Conservation (phyloP, 2,888 invertebrate species). For the Hetaerina titia region DNA sequence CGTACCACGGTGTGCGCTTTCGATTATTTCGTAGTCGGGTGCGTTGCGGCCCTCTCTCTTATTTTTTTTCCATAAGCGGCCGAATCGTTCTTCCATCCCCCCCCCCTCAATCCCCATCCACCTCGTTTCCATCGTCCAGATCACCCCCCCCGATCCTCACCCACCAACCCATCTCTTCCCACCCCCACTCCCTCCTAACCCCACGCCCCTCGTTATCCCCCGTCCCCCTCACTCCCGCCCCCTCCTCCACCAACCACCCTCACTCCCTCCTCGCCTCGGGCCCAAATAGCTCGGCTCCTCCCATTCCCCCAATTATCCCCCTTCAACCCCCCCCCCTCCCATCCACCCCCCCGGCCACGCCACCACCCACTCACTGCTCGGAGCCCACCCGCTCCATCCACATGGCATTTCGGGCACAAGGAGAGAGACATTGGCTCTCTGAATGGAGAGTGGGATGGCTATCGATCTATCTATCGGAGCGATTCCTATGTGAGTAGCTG, state of each 20-base stretch:
- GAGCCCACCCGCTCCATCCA: background rate
- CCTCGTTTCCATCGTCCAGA: background rate
- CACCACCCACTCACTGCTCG: too few species aligned
- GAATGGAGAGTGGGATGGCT: background rate
- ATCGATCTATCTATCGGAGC: conserved; percentile 17
- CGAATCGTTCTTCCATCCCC: background rate
- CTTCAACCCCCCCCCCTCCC: background rate
- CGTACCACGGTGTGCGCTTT: too few species aligned
- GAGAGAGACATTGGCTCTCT: background rate
- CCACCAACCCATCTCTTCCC: too few species aligned
- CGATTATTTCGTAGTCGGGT: too few species aligned
- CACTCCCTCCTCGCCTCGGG: too few species aligned
- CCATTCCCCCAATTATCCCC: background rate
- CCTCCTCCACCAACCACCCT: background rate
- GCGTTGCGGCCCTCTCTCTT: too few species aligned
- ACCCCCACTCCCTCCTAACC: background rate
- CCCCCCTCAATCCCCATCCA: background rate
- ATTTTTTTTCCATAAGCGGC: too few species aligned
- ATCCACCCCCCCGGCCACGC: background rate
- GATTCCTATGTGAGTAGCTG: background rate
- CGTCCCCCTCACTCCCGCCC: background rate
- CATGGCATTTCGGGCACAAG: background rate
- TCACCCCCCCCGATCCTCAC: background rate
- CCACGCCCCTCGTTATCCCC: background rate
- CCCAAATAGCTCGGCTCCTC: conserved; percentile 2